A percentile compares a stretch with the other conserved stretches of the same genome.
phyloP scores from a whole-genome alignment of 2,113 vertebrate genomes.

The Petromus typicus region DNA sequence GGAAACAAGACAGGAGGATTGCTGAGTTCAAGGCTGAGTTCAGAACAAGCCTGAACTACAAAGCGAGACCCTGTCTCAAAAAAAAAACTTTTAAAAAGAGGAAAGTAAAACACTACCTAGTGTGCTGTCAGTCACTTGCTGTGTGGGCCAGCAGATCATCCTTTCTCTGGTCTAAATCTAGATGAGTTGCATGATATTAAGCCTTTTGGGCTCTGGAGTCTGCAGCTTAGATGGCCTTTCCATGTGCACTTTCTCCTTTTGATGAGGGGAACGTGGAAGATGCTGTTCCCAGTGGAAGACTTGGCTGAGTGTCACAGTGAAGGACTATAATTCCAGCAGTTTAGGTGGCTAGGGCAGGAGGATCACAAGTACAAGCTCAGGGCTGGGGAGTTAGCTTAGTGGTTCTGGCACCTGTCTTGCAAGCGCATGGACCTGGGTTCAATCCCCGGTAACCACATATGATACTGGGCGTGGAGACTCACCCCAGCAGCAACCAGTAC shows the following conservation, averaged over 20 bases:
- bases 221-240: background rate
- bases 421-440: no score
- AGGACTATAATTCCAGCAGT: background rate
- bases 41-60: no score
- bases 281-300: background rate
- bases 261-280: background rate
- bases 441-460: no score
- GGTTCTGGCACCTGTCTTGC: no score
- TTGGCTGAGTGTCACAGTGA: background rate
- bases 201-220: background rate
- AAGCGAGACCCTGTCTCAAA: no score
- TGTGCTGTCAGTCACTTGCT: background rate
- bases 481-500: no score
- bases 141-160: slow-evolving; percentile 50
- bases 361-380: background rate
- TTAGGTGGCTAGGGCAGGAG: background rate
- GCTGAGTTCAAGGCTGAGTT: no score
- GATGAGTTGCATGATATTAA: slow-evolving; percentile 61
- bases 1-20: no score
- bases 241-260: slow-evolving; percentile 8
- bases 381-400: no score
- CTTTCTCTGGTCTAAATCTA: slow-evolving; percentile 18
- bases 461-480: no score
- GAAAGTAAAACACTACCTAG: background rate
- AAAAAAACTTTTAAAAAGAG: no score